Conservation (phyloP, 2,888 invertebrate genomes). For the Cylloceria caligata region DNA sequence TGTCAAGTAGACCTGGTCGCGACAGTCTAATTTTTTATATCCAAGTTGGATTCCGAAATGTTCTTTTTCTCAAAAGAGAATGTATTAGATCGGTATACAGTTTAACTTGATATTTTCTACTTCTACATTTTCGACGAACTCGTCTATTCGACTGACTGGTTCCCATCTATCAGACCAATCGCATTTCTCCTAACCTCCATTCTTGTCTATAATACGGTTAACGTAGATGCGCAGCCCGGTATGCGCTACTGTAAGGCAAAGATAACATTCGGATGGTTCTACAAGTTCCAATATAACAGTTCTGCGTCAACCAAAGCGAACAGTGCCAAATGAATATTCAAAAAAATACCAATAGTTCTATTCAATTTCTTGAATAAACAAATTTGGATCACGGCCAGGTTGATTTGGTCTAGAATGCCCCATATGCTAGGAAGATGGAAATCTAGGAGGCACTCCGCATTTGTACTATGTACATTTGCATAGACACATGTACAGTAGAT, state of each 20-base stretch:
- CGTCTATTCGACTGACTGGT: no score
- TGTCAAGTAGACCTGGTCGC: not conserved
- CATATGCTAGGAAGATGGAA: slow-evolving; percentile 14
- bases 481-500: slow-evolving; percentile 33
- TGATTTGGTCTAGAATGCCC: not conserved
- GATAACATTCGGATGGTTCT: not conserved
- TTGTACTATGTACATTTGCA: slow-evolving; percentile 32
- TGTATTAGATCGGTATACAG: not conserved
- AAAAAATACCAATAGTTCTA: no score
- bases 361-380: no score
- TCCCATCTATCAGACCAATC: no score
- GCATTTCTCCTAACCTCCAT: no score
- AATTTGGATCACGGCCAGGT: not conserved
- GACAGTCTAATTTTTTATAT: not conserved
- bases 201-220: no score
- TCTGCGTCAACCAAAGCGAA: not conserved
- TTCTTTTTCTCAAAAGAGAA: not conserved
- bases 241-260: no score
- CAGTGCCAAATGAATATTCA: not conserved
- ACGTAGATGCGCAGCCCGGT: no score
- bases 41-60: not conserved
- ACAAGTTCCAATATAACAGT: not conserved
- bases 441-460: slow-evolving; percentile 16
- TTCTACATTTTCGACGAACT: no score
- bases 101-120: no score